phyloP scores from a whole-genome alignment of 2,888 invertebrate species.

The Antheraea assamensis region DNA sequence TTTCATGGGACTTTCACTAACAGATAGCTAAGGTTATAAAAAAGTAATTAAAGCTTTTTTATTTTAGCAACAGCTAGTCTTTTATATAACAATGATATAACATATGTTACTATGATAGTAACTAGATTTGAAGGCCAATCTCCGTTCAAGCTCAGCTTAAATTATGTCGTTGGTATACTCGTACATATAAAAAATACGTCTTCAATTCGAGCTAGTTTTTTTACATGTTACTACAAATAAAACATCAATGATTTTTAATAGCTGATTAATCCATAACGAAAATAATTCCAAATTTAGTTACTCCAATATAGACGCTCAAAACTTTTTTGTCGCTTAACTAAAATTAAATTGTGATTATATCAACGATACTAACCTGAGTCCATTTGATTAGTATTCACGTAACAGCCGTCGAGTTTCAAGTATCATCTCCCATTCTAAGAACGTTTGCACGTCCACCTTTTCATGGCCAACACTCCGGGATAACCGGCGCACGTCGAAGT shows the following conservation, averaged over 20 bases:
- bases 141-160: too few species aligned
- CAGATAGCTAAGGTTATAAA: too few species aligned
- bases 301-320: neutral
- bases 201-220: neutral
- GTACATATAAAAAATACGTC: too few species aligned
- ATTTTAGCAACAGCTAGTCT: too few species aligned
- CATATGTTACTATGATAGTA: too few species aligned
- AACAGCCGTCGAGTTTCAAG: conserved; percentile 91
- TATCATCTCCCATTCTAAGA: conserved; percentile 92
- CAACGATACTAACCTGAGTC: conserved; percentile 65
- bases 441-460: conserved; percentile 86
- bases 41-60: too few species aligned
- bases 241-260: neutral
- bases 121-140: too few species aligned
- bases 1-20: too few species aligned
- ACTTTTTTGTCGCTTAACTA: too few species aligned
- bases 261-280: neutral
- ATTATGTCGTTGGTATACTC: too few species aligned
- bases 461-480: conserved; percentile 87
- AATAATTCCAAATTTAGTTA: neutral
- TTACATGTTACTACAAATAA: neutral
- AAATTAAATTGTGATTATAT: too few species aligned
- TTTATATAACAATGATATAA: too few species aligned
- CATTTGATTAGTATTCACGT: conserved; percentile 82
- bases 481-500: conserved; percentile 89